A percentile compares a stretch with the other conserved stretches of the same genome.
Evolutionary conservation across 2,888 invertebrate species (phyloP).

Genomic region (Scaptomyza reducta): DNA sequence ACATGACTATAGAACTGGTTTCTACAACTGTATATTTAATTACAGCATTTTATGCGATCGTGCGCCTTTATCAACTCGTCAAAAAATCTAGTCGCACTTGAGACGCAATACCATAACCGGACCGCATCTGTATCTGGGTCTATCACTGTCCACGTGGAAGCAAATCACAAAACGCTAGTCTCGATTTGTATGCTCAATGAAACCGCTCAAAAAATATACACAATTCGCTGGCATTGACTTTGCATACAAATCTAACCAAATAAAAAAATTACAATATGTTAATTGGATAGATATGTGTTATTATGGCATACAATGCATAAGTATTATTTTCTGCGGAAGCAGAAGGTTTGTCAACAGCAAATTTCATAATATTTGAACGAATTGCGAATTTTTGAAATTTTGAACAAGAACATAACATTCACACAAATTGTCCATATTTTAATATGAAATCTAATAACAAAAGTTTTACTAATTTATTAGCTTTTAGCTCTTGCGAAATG

Average conservation of each 20-base stretch:
- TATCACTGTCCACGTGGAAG: constrained; percentile 20
- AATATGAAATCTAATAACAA: too few species aligned
- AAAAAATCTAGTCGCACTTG: constrained; percentile 22
- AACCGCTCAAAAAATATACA: constrained; percentile 20
- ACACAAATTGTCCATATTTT: background rate
- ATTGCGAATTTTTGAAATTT: constrained; percentile 5
- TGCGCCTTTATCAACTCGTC: background rate
- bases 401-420: background rate
- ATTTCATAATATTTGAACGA: background rate
- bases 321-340: constrained; percentile 17
- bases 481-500: background rate
- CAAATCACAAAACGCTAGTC: background rate
- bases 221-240: constrained; percentile 37
- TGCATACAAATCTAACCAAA: constrained; percentile 31
- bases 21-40: background rate
- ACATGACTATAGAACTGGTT: constrained; percentile 27
- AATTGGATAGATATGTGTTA: constrained; percentile 9
- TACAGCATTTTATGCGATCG: background rate
- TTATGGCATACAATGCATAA: background rate
- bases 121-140: constrained; percentile 35
- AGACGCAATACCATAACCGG: constrained; percentile 21
- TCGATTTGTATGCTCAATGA: constrained; percentile 36
- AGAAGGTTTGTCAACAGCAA: constrained; percentile 8
- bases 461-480: background rate
- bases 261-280: constrained; percentile 40